Evolutionary conservation across 2,797 vertebrate genomes (phyloP).

Genomic region (Hyperoplus lanceolatus): DNA sequence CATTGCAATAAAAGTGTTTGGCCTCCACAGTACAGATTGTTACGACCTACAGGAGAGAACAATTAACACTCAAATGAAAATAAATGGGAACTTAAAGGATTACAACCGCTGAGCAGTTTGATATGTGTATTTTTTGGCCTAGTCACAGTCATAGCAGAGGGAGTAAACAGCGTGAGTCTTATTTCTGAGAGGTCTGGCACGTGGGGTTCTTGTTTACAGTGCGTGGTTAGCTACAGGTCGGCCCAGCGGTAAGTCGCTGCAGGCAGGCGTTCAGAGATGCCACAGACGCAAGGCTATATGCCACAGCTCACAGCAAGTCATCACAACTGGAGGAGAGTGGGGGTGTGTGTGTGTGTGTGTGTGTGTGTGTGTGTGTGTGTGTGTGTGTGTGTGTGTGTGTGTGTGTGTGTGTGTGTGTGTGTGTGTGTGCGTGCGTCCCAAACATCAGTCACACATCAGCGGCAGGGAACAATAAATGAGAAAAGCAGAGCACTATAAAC

Average conservation of each 20-base stretch:
- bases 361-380: not conserved
- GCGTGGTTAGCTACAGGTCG: slow-evolving; percentile 42
- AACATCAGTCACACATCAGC: slow-evolving; percentile 12
- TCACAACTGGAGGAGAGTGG: slow-evolving; percentile 40
- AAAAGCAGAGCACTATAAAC: not conserved
- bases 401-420: not conserved
- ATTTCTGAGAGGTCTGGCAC: slow-evolving; percentile 46
- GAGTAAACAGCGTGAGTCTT: slow-evolving; percentile 16
- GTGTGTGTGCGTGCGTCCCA: not conserved
- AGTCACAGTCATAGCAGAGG: slow-evolving; percentile 39
- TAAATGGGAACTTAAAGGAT: slow-evolving; percentile 52
- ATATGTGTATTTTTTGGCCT: slow-evolving; percentile 66
- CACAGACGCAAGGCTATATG: slow-evolving; percentile 9
- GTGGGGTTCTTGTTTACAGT: slow-evolving; percentile 57
- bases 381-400: not conserved
- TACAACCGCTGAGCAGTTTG: slow-evolving; percentile 51
- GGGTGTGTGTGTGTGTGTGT: slow-evolving; percentile 1
- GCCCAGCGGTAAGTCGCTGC: slow-evolving; percentile 72
- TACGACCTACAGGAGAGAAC: slow-evolving; percentile 52
- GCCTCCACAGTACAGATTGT: slow-evolving; percentile 33
- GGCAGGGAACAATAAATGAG: not conserved
- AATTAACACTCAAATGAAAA: slow-evolving; percentile 46
- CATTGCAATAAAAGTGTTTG: slow-evolving; percentile 50
- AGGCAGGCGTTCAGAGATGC: slow-evolving; percentile 19
- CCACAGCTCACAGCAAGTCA: slow-evolving; percentile 19